Conservation (phyloP, 1,140 invertebrate genomes). For the Cyclargus thomasi region DNA sequence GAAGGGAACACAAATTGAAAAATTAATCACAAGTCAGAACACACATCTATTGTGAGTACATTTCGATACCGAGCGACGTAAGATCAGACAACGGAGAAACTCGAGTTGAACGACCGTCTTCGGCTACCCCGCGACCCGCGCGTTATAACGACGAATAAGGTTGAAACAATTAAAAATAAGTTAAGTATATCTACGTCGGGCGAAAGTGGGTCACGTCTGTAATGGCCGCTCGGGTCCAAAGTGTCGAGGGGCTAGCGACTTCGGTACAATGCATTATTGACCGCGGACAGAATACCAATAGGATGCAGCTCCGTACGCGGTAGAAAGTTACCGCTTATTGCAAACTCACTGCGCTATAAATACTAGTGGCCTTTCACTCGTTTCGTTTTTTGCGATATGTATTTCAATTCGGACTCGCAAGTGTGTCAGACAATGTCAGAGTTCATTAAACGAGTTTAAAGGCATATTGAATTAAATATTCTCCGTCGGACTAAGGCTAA, state of each 20-base stretch:
- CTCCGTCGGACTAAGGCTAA: not conserved
- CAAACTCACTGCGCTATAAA: constrained; percentile 23
- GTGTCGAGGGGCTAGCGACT: constrained; percentile 30
- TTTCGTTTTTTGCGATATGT: not conserved
- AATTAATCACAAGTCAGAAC: no score
- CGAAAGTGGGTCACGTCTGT: constrained; percentile 40
- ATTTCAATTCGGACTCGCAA: not conserved
- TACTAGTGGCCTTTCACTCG: constrained; percentile 20
- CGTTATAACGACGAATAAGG: constrained; percentile 23
- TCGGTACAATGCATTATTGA: constrained; percentile 29
- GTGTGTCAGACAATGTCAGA: not conserved
- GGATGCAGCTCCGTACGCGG: constrained; percentile 31
- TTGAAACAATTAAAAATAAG: constrained; percentile 26
- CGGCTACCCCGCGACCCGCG: constrained; percentile 13
- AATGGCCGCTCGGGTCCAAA: constrained; percentile 32
- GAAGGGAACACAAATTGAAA: no score
- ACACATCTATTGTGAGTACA: no score
- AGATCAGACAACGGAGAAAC: not conserved
- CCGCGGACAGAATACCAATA: constrained; percentile 46
- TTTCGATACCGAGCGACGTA: not conserved
- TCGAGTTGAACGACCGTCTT: constrained; percentile 13
- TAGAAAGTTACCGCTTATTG: constrained; percentile 48
- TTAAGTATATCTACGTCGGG: constrained; percentile 28
- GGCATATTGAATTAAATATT: not conserved
- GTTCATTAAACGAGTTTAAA: constrained; percentile 7